Conservation (phyloP, 37 sponge, comb jelly and placozoan species). For the Hexactinellida sp. region DNA sequence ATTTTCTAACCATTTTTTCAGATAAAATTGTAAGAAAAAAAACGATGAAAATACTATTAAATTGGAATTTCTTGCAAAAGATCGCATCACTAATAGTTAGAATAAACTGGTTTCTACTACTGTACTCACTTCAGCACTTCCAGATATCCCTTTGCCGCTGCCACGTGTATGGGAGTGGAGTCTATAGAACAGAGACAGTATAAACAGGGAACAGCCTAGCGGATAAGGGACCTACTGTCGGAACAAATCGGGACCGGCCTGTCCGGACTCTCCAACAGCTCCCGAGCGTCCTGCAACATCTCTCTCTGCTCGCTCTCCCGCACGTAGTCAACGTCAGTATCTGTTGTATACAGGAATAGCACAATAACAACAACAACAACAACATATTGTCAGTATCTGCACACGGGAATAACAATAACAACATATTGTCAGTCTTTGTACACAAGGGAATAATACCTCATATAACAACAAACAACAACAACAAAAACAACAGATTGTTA, state of each 20-base stretch:
- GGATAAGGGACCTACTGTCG: neutral
- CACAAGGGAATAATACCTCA: neutral
- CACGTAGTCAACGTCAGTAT: neutral
- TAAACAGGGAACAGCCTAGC: neutral
- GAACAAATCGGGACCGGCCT: neutral
- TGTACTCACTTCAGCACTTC: neutral
- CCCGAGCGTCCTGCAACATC: neutral
- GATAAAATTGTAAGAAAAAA: too few species aligned
- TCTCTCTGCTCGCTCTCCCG: neutral
- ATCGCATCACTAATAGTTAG: too few species aligned
- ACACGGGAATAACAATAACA: neutral
- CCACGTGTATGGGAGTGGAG: neutral
- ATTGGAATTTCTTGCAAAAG: too few species aligned
- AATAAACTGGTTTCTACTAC: neutral
- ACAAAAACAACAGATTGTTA: neutral
- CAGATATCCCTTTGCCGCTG: neutral
- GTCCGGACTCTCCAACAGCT: neutral
- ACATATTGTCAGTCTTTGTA: neutral
- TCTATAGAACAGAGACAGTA: neutral
- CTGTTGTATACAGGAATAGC: too few species aligned
- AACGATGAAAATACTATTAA: too few species aligned
- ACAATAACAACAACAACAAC: too few species aligned
- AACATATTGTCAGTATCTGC: neutral
- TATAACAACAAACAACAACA: too few species aligned
- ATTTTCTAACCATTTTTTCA: too few species aligned